phyloP scores from a whole-genome alignment of 2,888 invertebrate genomes.

The Tineola bisselliella region DNA sequence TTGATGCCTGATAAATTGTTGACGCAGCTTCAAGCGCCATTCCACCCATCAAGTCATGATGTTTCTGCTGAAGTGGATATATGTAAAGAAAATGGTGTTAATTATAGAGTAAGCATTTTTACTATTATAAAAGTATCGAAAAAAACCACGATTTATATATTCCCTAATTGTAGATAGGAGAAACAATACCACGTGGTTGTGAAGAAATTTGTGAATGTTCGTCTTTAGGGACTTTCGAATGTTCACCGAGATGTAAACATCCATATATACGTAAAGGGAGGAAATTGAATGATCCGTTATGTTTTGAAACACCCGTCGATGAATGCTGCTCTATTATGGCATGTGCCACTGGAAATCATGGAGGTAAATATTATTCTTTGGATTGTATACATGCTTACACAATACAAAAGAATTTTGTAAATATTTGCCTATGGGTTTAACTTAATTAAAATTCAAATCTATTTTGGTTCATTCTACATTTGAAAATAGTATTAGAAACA shows the following conservation, averaged over 20 bases:
- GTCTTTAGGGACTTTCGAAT: conserved; percentile 73
- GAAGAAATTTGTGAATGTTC: conserved; percentile 81
- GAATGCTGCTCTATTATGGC: conserved; percentile 77
- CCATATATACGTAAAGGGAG: conserved; percentile 77
- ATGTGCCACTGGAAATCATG: conserved; percentile 68
- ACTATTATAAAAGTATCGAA: not conserved
- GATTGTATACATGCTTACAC: not conserved
- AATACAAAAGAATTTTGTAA: too few species aligned
- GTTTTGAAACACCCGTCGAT: conserved; percentile 74
- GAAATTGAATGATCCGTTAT: conserved; percentile 74
- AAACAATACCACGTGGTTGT: conserved; percentile 77
- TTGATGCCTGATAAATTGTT: conserved; percentile 51
- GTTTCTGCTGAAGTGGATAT: conserved; percentile 35
- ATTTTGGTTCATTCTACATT: too few species aligned
- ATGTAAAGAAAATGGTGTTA: conserved; percentile 56
- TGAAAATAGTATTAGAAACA: too few species aligned
- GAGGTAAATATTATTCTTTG: not conserved
- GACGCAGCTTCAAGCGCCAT: conserved; percentile 48
- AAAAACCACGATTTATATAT: conserved; percentile 13
- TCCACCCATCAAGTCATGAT: conserved; percentile 25
- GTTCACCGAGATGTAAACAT: conserved; percentile 75
- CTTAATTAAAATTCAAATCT: too few species aligned
- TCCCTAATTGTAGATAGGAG: conserved; percentile 70
- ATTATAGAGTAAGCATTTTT: conserved; percentile 63
- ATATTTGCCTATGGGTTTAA: too few species aligned